Conservation (phyloP, 2,797 vertebrate species). For the Ctenochaetus hawaiiensis region DNA sequence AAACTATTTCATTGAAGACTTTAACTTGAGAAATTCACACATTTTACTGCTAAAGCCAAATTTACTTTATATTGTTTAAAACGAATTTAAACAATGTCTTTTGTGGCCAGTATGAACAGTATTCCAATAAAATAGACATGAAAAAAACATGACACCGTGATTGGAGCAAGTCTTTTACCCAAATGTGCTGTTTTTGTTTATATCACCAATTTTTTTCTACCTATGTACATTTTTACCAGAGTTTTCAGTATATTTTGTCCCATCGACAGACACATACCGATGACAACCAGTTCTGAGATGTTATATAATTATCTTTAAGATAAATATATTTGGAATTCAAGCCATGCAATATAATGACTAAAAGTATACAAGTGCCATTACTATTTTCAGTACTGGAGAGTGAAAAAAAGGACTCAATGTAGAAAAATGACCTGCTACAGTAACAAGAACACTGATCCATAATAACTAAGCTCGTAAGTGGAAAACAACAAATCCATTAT, state of each 20-base stretch:
- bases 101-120: background rate
- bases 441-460: slow-evolving; percentile 30
- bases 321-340: no score
- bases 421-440: slow-evolving; percentile 27
- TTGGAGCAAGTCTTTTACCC: background rate
- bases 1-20: background rate
- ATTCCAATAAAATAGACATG: slow-evolving; percentile 17
- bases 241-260: background rate
- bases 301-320: background rate
- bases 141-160: background rate
- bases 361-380: background rate
- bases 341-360: background rate
- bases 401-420: background rate
- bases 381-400: slow-evolving; percentile 1
- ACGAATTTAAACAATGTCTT: background rate
- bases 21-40: background rate
- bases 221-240: no score
- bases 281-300: background rate
- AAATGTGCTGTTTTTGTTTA: background rate
- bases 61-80: no score
- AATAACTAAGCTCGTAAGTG: slow-evolving; percentile 33
- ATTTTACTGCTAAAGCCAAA: background rate
- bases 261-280: slow-evolving; percentile 7
- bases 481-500: slow-evolving; percentile 50
- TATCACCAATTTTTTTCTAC: background rate